Base-by-base conservation (phyloP, 2,113 vertebrate genomes). In the Lutjanus erythropterus region DNA sequence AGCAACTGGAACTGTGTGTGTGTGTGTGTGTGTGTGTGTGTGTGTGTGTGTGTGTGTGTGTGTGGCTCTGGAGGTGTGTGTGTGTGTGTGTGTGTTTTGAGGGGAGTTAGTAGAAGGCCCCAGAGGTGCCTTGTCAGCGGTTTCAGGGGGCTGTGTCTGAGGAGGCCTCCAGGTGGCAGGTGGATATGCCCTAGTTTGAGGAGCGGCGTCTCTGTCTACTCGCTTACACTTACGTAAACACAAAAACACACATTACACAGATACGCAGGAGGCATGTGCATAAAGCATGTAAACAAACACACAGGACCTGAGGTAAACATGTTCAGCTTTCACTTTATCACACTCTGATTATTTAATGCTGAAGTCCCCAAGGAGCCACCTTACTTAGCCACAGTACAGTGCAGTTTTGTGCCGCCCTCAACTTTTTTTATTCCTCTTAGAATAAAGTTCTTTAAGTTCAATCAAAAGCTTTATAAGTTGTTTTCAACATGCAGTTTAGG, bases 111-210 rank as follows among this genome's bases (percentile, higher is more conserved):
- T 31, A 37, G 65, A 67, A 68, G 69, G 80, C 55, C 69, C 75
- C 75, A 71, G 82, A 61, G 80, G 74, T 81, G 86, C 75, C 41
- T 75, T 41, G 86, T 92, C 91, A 91, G 89, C 78, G 12, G 60
- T 92, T 92, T 87, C 76, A 85, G 52, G 72, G 76, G 87, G 62
- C 61, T 11, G 21, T 70, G 83, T 87, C 78, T 87, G 84, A 89
- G 86, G 67, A 85, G 69, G 84, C 82, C 82, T 90, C 78, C 83
- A 88, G 91, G 88, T 90, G 78, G 89, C 87, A 90, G 84, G 86
- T 85, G 87, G 85, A 82, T 66, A 16, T 85, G 79, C 50, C 80
- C 87, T 62, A 87, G 70, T 92, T 91, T 82, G 56, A 88, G 72
- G 62, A 67, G 77, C 41, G 1, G 37, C 1, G 2, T 27, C 66